Conservation (phyloP, 2,113 vertebrate species). For the Ahaetulla prasina region DNA sequence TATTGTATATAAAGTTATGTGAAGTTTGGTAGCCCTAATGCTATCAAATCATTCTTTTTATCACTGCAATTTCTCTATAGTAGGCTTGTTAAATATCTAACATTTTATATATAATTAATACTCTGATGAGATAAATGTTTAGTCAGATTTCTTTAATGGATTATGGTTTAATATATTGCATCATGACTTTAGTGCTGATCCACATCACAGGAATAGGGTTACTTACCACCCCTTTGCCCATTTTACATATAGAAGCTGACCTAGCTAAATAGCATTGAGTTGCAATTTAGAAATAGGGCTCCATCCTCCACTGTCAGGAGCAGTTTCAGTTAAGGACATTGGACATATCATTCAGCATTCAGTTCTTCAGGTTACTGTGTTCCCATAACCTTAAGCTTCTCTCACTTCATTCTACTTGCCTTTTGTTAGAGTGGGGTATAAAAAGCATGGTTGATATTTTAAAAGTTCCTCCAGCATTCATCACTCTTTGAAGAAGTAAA, state of each 20-base stretch:
- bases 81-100: constrained; percentile 1
- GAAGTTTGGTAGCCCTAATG: not conserved
- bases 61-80: constrained; percentile 19
- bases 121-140: not conserved
- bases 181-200: not conserved
- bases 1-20: not conserved
- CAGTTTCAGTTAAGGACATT: not conserved
- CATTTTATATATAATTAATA: not conserved
- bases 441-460: not conserved
- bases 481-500: not conserved
- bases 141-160: not conserved
- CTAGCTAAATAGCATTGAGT: not conserved
- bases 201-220: not conserved
- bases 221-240: not conserved
- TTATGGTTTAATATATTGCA: not conserved
- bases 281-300: not conserved
- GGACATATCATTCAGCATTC: not conserved
- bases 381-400: not conserved
- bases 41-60: not conserved
- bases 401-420: not conserved
- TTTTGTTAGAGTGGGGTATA: not conserved
- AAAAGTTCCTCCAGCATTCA: not conserved
- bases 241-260: not conserved
- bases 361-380: not conserved
- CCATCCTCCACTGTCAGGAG: not conserved